Conservation (phyloP, 2,113 vertebrate genomes). For the Caloenas nicobarica region DNA sequence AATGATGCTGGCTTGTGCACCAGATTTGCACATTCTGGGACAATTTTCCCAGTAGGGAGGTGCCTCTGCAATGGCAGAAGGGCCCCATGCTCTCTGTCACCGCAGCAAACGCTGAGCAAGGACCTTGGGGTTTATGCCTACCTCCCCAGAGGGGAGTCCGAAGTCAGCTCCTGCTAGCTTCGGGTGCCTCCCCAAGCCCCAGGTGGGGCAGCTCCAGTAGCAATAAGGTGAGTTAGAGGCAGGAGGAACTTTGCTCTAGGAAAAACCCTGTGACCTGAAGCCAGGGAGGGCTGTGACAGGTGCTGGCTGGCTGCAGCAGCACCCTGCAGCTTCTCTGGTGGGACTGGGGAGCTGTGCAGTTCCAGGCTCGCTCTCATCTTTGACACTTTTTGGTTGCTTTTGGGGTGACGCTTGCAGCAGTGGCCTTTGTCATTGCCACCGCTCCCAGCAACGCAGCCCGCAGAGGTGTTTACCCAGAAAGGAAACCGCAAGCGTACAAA, state of each 20-base stretch:
- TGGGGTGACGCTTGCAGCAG: neutral
- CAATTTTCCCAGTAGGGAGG: neutral
- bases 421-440: neutral
- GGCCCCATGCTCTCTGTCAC: neutral
- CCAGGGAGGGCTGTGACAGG: neutral
- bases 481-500: neutral
- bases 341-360: too few relatives aligned
- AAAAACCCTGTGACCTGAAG: neutral
- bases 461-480: conserved; percentile 7
- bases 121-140: neutral
- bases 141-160: rapidly evolving
- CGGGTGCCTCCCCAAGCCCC: too few relatives aligned
- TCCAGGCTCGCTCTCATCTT: neutral
- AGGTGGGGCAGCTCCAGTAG: neutral
- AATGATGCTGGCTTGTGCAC: conserved; percentile 47
- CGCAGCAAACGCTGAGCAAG: neutral
- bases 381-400: neutral
- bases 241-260: neutral
- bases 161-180: neutral
- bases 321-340: neutral
- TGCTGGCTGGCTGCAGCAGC: neutral
- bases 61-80: neutral
- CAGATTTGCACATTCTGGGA: conserved; percentile 40
- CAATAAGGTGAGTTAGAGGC: neutral
- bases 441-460: neutral